A percentile compares a stretch with the other conserved stretches of the same genome.
These are phyloP conservation scores for Pyrrhura leucotis DNA, from an alignment of 2,797 vertebrate genomes.

Conservation along the genomic window DNA sequence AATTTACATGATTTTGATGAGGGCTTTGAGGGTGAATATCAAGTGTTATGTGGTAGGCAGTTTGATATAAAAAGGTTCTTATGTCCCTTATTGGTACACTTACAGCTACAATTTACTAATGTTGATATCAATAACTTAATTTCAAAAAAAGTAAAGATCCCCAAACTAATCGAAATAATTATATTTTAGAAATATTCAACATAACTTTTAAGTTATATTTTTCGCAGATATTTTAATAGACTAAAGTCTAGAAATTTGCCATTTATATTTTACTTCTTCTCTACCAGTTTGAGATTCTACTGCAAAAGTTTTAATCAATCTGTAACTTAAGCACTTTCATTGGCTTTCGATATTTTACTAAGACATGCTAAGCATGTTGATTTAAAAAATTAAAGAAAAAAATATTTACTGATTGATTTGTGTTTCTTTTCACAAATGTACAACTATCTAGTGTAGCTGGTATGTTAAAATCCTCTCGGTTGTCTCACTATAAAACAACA, in stretches of 20 bases:
- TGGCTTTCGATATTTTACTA: background rate
- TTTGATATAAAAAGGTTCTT: background rate
- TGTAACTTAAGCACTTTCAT: background rate
- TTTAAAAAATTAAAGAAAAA: background rate
- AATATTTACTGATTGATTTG: background rate
- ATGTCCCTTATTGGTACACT: background rate
- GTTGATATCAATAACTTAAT: background rate
- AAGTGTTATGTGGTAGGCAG: background rate
- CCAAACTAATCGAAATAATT: background rate
- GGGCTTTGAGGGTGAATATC: background rate
- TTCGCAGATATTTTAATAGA: background rate
- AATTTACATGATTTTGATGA: background rate
- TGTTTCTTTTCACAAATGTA: background rate
- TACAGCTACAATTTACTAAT: background rate
- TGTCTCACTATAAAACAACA: background rate
- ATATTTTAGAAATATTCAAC: background rate
- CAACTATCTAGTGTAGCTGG: background rate
- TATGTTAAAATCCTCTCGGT: background rate
- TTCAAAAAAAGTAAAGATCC: background rate
- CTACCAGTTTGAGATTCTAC: background rate
- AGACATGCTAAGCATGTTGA: background rate
- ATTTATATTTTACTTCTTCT: background rate
- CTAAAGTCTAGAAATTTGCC: accelerated
- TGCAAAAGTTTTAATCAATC: background rate
- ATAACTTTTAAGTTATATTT: background rate